phyloP scores from a whole-genome alignment of 2,113 vertebrate genomes.

The Mastomys natalensis region DNA sequence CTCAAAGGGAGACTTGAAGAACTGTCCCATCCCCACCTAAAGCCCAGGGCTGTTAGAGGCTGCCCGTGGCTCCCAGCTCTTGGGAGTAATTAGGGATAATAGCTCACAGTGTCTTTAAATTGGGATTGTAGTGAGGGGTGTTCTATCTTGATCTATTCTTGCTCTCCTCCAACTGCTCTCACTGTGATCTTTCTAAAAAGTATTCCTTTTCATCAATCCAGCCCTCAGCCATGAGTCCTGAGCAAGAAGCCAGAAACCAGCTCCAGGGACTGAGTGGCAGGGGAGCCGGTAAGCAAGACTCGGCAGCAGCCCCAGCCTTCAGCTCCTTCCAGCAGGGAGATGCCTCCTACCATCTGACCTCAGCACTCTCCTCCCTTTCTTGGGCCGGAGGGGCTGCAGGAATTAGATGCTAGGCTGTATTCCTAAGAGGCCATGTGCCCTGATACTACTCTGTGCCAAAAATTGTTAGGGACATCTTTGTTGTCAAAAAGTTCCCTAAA shows the following conservation, averaged over 20 bases:
- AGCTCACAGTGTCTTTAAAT: background rate
- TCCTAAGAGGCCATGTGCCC: background rate
- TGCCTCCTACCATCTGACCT: background rate
- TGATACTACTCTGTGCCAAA: accelerated
- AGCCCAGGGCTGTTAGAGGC: background rate
- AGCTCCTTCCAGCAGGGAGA: accelerated
- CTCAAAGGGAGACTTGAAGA: background rate
- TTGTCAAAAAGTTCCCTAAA: background rate
- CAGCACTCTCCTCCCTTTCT: background rate
- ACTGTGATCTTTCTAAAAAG: background rate
- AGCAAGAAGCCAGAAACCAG: background rate
- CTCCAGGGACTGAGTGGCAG: background rate
- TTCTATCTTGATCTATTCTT: background rate
- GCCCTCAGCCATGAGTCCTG: background rate
- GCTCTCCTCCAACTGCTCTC: no score
- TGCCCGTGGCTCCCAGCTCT: background rate
- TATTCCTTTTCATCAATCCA: background rate
- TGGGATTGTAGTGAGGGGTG: background rate
- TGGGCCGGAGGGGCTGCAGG: accelerated
- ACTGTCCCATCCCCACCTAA: background rate
- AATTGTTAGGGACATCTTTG: background rate
- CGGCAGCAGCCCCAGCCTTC: accelerated
- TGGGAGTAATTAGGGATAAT: background rate
- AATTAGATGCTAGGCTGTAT: no score
- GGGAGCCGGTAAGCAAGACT: background rate